Evolutionary conservation across 2,797 vertebrate genomes (phyloP).

Genomic region (Cirrhinus mrigala): DNA sequence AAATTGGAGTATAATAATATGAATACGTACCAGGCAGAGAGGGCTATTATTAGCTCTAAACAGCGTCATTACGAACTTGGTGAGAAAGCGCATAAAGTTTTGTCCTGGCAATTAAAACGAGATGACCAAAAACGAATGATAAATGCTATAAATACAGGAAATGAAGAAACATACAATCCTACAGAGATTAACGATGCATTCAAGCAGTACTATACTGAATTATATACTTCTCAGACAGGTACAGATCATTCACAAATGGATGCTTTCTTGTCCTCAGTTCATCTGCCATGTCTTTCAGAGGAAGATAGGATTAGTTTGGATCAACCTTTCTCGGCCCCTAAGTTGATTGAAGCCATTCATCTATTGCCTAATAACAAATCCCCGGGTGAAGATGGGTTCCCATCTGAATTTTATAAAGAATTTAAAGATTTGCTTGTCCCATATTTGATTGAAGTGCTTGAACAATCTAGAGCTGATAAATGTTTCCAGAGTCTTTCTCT

Average conservation of each 20-base stretch:
- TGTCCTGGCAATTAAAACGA: background rate
- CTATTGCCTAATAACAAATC: constrained; percentile 6
- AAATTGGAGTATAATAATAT: constrained; percentile 5
- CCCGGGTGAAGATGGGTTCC: constrained; percentile 26
- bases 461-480: too few species aligned
- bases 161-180: background rate
- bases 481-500: too few species aligned
- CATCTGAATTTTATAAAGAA: constrained; percentile 39
- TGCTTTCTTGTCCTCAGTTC: background rate
- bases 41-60: background rate
- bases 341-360: background rate
- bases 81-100: background rate
- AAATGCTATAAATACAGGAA: background rate
- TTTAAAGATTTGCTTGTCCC: constrained; percentile 18
- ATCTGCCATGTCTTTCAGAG: constrained; percentile 4
- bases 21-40: background rate
- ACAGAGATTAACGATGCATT: constrained; percentile 41
- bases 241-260: constrained; percentile 3
- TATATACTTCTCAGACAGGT: background rate
- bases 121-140: background rate
- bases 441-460: constrained; percentile 32
- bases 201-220: background rate
- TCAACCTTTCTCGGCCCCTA: background rate
- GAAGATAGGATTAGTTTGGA: constrained; percentile 11
- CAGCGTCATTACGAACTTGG: background rate